phyloP scores from a whole-genome alignment of 1,140 invertebrate species.

The Goniozus legneri region DNA sequence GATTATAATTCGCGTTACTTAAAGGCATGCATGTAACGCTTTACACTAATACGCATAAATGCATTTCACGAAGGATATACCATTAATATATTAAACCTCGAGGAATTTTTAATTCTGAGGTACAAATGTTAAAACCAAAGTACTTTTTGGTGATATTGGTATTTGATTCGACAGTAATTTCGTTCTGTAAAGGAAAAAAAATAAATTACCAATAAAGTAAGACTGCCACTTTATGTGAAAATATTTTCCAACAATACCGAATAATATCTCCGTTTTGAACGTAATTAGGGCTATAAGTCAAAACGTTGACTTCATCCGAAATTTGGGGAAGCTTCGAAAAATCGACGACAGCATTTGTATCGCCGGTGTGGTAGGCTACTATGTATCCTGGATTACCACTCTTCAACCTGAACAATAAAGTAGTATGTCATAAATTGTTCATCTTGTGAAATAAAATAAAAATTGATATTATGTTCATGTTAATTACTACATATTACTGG shows the following conservation, averaged over 20 bases:
- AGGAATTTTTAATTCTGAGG: too few species aligned
- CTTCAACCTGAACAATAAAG: constrained; percentile 58
- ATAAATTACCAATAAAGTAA: background rate
- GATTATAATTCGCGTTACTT: too few species aligned
- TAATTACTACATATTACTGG: constrained; percentile 1
- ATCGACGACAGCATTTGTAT: constrained; percentile 49
- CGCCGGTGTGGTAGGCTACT: constrained; percentile 61
- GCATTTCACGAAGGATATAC: constrained; percentile 1
- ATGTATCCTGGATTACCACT: constrained; percentile 68
- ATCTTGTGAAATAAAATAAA: constrained; percentile 3
- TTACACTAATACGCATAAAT: constrained; percentile 12
- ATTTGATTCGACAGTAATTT: constrained; percentile 35
- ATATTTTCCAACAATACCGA: too few species aligned
- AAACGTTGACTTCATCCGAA: constrained; percentile 58
- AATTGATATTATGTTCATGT: background rate
- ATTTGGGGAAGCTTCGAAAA: constrained; percentile 47
- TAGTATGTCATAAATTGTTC: constrained; percentile 8
- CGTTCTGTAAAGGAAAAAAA: constrained; percentile 19
- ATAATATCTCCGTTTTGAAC: constrained; percentile 34
- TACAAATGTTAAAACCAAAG: constrained; percentile 42
- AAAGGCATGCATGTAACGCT: too few species aligned
- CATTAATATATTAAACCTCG: constrained; percentile 18
- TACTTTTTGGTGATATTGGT: constrained; percentile 38
- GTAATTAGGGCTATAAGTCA: constrained; percentile 58
- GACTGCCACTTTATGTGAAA: too few species aligned